phyloP scores from a whole-genome alignment of 2,888 invertebrate genomes.

The Drosophila anomalipes region DNA sequence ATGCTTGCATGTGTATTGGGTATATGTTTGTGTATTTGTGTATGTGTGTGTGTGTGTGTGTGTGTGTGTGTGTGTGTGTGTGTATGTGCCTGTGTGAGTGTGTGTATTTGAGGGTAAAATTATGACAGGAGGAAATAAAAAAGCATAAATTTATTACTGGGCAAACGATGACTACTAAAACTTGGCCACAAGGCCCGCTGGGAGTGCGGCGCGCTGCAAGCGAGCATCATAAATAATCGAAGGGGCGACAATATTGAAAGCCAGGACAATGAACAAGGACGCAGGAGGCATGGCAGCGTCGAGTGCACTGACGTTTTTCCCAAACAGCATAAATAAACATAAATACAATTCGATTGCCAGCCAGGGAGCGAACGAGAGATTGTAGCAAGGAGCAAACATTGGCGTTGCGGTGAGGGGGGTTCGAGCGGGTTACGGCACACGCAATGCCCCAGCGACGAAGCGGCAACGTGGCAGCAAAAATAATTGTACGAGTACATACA shows the following conservation, averaged over 20 bases:
- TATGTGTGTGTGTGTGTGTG: slow-evolving; percentile 23
- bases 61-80: slow-evolving; percentile 37
- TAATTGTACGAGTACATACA: slow-evolving; percentile 70
- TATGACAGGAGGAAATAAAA: slow-evolving; percentile 83
- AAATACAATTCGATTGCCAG: slow-evolving; percentile 63
- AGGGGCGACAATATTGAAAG: slow-evolving; percentile 79
- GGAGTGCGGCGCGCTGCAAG: slow-evolving; percentile 62
- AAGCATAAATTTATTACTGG: slow-evolving; percentile 81
- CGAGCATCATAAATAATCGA: slow-evolving; percentile 80
- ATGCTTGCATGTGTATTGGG: slow-evolving; percentile 22
- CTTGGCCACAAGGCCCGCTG: slow-evolving; percentile 76
- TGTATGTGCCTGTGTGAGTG: slow-evolving; percentile 34
- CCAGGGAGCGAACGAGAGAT: background rate
- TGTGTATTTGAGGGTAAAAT: slow-evolving; percentile 78
- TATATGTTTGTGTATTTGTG: slow-evolving; percentile 37
- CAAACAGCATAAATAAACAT: slow-evolving; percentile 61
- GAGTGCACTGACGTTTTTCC: slow-evolving; percentile 60
- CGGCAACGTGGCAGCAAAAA: slow-evolving; percentile 47
- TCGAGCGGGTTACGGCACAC: slow-evolving; percentile 34
- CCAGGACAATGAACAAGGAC: slow-evolving; percentile 59
- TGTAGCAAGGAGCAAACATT: background rate
- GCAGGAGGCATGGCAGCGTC: slow-evolving; percentile 7
- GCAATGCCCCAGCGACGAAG: slow-evolving; percentile 33
- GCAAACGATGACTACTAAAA: slow-evolving; percentile 79
- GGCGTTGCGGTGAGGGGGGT: background rate